These are phyloP conservation scores for Leuctra nigra DNA, from an alignment of 2,888 invertebrate species.

Conservation along the genomic window DNA sequence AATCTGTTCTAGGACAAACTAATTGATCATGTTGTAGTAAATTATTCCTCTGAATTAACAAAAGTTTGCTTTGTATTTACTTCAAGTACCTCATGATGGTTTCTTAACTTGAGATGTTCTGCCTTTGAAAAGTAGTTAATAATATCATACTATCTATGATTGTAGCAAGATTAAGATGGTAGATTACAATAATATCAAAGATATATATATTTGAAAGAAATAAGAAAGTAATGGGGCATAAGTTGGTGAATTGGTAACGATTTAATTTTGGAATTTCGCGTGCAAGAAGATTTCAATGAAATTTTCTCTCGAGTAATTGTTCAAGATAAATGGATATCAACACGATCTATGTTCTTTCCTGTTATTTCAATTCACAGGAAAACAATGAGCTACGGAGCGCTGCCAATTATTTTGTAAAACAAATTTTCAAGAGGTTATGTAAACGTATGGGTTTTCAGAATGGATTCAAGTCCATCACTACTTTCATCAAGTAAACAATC, in stretches of 20 bases:
- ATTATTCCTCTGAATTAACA: too few relatives aligned
- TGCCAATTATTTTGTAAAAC: constrained; percentile 17
- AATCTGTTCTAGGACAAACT: too few relatives aligned
- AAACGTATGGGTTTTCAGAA: not conserved
- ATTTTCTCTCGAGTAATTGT: not conserved
- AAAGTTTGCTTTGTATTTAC: too few relatives aligned
- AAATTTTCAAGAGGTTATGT: not conserved
- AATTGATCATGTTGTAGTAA: too few relatives aligned
- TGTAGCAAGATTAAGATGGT: not conserved
- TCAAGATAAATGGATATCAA: not conserved
- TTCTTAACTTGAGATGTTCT: too few relatives aligned
- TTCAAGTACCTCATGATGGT: too few relatives aligned
- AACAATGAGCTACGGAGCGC: constrained; percentile 18
- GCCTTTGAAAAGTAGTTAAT: too few relatives aligned
- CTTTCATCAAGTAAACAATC: too few relatives aligned
- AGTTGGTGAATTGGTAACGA: not conserved
- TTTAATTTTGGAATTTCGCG: not conserved
- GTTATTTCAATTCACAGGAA: not conserved
- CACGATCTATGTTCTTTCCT: constrained; percentile 1
- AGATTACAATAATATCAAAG: constrained; percentile 1
- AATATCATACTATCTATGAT: too few relatives aligned
- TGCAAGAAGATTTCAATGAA: not conserved
- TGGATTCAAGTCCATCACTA: not conserved
- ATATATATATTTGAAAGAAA: constrained; percentile 11
- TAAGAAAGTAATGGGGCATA: too few relatives aligned